Evolutionary conservation across 2,113 vertebrate genomes (phyloP).

Genomic region (Myiagra hebetior): DNA sequence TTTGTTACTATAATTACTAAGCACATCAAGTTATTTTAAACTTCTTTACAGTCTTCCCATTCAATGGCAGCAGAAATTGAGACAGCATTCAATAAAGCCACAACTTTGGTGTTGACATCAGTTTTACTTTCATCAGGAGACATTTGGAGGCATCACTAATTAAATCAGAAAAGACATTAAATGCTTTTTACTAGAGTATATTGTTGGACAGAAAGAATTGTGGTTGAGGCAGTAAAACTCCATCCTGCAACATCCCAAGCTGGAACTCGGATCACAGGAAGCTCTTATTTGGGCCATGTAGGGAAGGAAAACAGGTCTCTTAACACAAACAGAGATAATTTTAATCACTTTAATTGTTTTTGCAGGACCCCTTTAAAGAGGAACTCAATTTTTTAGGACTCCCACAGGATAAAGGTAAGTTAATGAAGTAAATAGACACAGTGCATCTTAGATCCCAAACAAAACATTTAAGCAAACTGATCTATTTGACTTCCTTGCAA

Average conservation of each 20-base stretch:
- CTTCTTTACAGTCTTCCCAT: neutral
- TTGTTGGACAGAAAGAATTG: neutral
- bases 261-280: neutral
- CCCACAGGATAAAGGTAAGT: neutral
- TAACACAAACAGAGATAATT: neutral
- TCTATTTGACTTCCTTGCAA: neutral
- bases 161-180: neutral
- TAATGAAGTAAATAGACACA: neutral
- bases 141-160: neutral
- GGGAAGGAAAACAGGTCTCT: neutral
- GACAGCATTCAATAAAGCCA: neutral
- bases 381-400: neutral
- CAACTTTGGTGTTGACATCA: neutral
- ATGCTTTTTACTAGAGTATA: neutral
- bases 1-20: neutral
- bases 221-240: neutral
- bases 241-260: neutral
- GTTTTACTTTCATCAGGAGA: neutral
- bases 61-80: neutral
- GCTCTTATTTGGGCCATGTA: neutral
- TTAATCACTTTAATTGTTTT: conserved; percentile 24
- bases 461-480: neutral
- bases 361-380: neutral
- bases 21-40: neutral
- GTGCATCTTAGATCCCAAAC: neutral